These are phyloP conservation scores for Passer montanus DNA, from an alignment of 2,113 vertebrate genomes.

Conservation along the genomic window DNA sequence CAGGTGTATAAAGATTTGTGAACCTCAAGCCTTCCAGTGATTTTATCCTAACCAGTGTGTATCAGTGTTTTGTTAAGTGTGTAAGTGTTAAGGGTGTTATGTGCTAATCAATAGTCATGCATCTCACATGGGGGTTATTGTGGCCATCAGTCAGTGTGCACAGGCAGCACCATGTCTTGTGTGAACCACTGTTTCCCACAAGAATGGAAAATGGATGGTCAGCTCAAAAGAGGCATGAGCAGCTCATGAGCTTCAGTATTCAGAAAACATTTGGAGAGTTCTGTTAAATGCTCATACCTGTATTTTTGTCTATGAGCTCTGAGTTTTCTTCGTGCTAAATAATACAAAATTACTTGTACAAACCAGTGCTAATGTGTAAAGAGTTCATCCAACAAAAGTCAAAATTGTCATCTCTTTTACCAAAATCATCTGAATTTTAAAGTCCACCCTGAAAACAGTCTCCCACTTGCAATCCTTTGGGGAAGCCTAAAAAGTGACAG, in stretches of 20 bases:
- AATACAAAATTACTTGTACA: neutral
- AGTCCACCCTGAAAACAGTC: neutral
- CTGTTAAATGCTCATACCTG: neutral
- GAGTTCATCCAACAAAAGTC: neutral
- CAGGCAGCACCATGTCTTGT: neutral
- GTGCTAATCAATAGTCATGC: neutral
- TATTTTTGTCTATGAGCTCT: neutral
- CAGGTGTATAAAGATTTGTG: neutral
- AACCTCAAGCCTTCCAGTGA: conserved; percentile 12
- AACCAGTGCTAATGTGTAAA: neutral
- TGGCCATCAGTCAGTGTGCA: neutral
- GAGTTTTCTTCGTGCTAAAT: neutral
- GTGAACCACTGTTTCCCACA: neutral
- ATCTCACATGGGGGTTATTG: neutral
- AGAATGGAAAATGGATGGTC: neutral
- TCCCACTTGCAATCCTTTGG: neutral
- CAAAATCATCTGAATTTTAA: neutral
- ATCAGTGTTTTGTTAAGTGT: neutral
- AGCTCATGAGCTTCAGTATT: neutral
- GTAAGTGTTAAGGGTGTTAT: neutral
- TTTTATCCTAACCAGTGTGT: neutral
- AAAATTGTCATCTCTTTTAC: neutral
- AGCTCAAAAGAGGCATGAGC: neutral
- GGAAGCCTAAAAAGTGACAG: neutral
- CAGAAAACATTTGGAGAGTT: neutral